These are phyloP conservation scores for Solenopsis invicta DNA, from an alignment of 1,140 invertebrate species.

Conservation along the genomic window DNA sequence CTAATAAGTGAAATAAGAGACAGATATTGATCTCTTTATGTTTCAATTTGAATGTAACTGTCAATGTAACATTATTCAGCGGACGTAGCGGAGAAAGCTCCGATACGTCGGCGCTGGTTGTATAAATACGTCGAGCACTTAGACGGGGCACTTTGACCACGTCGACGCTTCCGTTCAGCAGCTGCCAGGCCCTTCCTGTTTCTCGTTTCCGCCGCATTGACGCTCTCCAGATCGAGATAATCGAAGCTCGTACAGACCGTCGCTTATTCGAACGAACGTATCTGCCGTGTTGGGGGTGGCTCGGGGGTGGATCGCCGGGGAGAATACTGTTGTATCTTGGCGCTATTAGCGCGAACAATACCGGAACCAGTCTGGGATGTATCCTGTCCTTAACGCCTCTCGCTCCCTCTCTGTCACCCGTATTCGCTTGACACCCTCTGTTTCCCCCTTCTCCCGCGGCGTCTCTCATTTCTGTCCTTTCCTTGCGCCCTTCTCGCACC, in stretches of 20 bases:
- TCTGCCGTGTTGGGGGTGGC: slow-evolving; percentile 66
- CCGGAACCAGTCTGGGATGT: slow-evolving; percentile 84
- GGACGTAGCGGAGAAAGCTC: slow-evolving; percentile 11
- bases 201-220: slow-evolving; percentile 81
- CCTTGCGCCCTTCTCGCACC: slow-evolving; percentile 62
- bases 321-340: slow-evolving; percentile 80
- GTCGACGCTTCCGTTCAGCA: slow-evolving; percentile 60
- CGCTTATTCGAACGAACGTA: slow-evolving; percentile 75
- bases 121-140: slow-evolving; percentile 61
- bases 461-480: slow-evolving; percentile 58
- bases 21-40: background rate
- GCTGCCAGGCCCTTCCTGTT: slow-evolving; percentile 71
- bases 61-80: background rate
- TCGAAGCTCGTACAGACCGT: slow-evolving; percentile 81
- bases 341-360: slow-evolving; percentile 86
- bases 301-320: slow-evolving; percentile 54
- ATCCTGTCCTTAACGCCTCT: slow-evolving; percentile 85
- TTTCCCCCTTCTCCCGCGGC: slow-evolving; percentile 53
- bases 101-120: slow-evolving; percentile 13
- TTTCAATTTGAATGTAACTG: background rate
- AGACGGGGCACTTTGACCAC: slow-evolving; percentile 56
- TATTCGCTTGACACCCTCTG: slow-evolving; percentile 64
- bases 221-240: slow-evolving; percentile 86
- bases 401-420: slow-evolving; percentile 63
- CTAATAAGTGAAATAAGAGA: background rate